Percentiles rank a stretch among this genome's conserved stretches.
Conservation (phyloP, 2,888 invertebrate genomes). For the Yponomeuta sedellus region DNA sequence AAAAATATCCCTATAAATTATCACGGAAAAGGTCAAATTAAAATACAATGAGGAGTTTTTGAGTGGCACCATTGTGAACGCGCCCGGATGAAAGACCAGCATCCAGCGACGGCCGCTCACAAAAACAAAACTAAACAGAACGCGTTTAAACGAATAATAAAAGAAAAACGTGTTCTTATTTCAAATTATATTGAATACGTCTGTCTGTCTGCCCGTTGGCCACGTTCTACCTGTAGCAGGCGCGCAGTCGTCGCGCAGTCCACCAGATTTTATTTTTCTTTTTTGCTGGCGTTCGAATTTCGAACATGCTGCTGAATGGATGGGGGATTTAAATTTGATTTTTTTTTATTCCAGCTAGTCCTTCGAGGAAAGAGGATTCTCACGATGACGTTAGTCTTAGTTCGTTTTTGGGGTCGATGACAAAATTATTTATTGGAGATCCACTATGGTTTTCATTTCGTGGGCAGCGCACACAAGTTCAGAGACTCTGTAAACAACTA, state of each 20-base stretch:
- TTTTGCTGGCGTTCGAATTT: constrained; percentile 57
- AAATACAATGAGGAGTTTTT: constrained; percentile 76
- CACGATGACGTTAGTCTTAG: constrained; percentile 26
- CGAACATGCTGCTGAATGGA: constrained; percentile 47
- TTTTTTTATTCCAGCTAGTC: constrained; percentile 16
- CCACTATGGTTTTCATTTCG: constrained; percentile 43
- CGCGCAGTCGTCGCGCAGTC: too few species aligned
- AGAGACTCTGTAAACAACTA: constrained; percentile 68
- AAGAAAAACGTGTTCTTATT: constrained; percentile 73
- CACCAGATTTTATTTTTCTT: constrained; percentile 24
- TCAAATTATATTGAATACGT: constrained; percentile 74
- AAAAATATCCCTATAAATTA: constrained; percentile 73
- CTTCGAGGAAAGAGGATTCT: constrained; percentile 21
- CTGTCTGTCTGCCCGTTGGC: constrained; percentile 52
- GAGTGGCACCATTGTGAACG: constrained; percentile 74
- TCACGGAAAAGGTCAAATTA: constrained; percentile 76
- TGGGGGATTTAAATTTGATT: constrained; percentile 39
- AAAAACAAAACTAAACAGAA: constrained; percentile 76
- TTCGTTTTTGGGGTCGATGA: constrained; percentile 44
- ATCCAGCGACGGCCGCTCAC: constrained; percentile 57
- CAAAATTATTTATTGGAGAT: constrained; percentile 52
- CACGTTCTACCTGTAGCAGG: constrained; percentile 64
- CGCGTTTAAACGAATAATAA: constrained; percentile 74
- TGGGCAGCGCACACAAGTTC: constrained; percentile 58
- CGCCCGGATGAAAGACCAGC: constrained; percentile 71